Evolutionary conservation across 2,113 vertebrate genomes (phyloP), one percentile per base, ranked within the genome.

Genomic region (Crotalus horridus): DNA sequence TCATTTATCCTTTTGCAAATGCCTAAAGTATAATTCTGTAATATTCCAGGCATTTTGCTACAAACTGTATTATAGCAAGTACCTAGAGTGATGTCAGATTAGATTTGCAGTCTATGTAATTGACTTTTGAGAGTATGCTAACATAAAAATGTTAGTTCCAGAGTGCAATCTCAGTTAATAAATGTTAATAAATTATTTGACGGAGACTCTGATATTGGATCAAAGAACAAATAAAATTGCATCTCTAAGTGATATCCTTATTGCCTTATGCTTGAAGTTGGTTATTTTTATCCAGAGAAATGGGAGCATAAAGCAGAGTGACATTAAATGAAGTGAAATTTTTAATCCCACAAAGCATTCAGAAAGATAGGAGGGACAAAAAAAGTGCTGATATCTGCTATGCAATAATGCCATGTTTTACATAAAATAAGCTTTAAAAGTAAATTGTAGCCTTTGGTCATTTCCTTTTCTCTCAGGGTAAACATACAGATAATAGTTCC

Each of bases 401-500:
- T 93, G 56, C 7, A 2, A 7, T 92, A 13, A 81, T 94, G 56
- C 0, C 39, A 9, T 59, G 5, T 90, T 58, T 53, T 93, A 12
- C 85, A 92, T 46, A 94, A 94, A 94, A 94, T 46, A 85, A 2
- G 21, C 64, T 92, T 90, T 88, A 92, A 55, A 12, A 88, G 92
- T 88, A 24, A 87, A 43, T 89, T 85, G 74, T 46, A 95, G 46
- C 3, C 3, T 93, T 20, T 51, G 0, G 29, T 88, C 29, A 93
- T 94, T 48, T 43, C 55, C 26, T 93, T 29, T 33, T 92, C 39
- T 56, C 74, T 59, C 74, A 51, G 87, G 90, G 94, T 94, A 94
- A 88, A 88, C 0, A 46, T 91, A 94, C 93, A 95, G 92, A 94
- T 93, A 54, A 61, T 90, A 85, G 53, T 90, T 95, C 69, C n/a